These are phyloP conservation scores for Tapirus terrestris DNA, from an alignment of 2,113 vertebrate genomes.

Conservation along the genomic window DNA sequence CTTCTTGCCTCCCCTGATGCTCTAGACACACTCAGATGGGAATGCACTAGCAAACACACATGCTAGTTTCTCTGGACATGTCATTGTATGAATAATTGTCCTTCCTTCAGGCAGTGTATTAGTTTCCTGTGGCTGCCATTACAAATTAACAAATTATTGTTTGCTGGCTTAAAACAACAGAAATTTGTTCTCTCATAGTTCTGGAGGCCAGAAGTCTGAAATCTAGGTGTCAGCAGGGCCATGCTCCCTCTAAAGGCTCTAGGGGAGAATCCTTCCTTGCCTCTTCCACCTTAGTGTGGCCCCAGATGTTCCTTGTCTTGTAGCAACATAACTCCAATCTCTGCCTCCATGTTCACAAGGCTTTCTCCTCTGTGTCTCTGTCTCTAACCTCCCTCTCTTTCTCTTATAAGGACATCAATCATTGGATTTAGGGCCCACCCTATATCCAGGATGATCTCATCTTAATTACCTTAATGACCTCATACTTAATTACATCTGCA, in stretches of 20 bases:
- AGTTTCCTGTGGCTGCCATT: neutral
- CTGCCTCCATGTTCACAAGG: neutral
- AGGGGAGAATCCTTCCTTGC: neutral
- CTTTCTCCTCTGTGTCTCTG: neutral
- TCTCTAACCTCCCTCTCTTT: constrained; percentile 27
- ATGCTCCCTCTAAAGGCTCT: neutral
- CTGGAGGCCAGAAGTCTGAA: neutral
- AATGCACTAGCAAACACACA: neutral
- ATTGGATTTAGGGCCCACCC: neutral
- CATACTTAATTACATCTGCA: neutral
- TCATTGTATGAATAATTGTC: neutral
- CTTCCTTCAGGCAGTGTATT: constrained; percentile 5
- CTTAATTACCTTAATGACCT: neutral
- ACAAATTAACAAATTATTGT: constrained; percentile 15
- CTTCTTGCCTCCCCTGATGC: neutral
- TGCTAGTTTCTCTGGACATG: constrained; percentile 5
- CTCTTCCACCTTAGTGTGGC: neutral
- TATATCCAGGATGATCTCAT: constrained; percentile 9
- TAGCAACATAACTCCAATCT: neutral
- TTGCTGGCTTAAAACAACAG: neutral
- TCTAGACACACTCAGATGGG: constrained; percentile 16
- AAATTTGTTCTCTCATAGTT: neutral
- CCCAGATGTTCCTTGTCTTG: neutral
- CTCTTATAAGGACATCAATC: neutral
- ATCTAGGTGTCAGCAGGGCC: neutral